Evolutionary conservation across 2,113 vertebrate genomes (phyloP).

Genomic region (Amphilophus citrinellus): DNA sequence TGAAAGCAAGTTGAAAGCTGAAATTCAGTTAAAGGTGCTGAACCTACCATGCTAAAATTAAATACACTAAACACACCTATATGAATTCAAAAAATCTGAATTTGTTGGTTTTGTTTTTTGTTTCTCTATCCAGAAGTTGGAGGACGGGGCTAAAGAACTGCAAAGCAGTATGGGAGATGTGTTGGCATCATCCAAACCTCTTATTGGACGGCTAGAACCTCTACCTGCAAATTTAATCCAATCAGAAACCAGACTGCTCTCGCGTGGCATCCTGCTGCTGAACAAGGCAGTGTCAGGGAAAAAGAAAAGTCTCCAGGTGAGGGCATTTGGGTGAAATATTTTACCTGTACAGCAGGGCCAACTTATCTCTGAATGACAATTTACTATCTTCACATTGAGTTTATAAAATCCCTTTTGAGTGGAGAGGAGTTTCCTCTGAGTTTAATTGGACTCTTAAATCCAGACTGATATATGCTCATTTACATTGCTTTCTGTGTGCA

Average conservation of each 20-base stretch:
- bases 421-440: background rate
- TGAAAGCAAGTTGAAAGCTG: background rate
- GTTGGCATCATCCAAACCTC: slow-evolving; percentile 75
- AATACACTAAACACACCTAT: background rate
- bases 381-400: background rate
- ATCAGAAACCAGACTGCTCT: slow-evolving; percentile 76
- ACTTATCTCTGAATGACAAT: background rate
- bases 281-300: slow-evolving; percentile 80
- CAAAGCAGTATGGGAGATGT: slow-evolving; percentile 70
- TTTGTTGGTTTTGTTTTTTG: background rate
- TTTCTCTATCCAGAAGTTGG: slow-evolving; percentile 76
- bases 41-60: background rate
- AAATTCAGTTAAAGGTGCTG: background rate
- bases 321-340: background rate
- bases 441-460: background rate
- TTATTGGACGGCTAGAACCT: slow-evolving; percentile 73
- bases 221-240: slow-evolving; percentile 68
- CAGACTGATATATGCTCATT: background rate
- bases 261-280: slow-evolving; percentile 81
- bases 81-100: background rate
- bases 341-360: background rate
- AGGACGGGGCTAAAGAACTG: slow-evolving; percentile 73
- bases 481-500: slow-evolving; percentile 39
- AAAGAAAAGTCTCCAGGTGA: slow-evolving; percentile 84
- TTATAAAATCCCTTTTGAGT: background rate